Percentiles rank a stretch among this genome's conserved stretches.
Evolutionary conservation across 2,888 invertebrate species (phyloP).

Genomic region (Congeria kusceri): DNA sequence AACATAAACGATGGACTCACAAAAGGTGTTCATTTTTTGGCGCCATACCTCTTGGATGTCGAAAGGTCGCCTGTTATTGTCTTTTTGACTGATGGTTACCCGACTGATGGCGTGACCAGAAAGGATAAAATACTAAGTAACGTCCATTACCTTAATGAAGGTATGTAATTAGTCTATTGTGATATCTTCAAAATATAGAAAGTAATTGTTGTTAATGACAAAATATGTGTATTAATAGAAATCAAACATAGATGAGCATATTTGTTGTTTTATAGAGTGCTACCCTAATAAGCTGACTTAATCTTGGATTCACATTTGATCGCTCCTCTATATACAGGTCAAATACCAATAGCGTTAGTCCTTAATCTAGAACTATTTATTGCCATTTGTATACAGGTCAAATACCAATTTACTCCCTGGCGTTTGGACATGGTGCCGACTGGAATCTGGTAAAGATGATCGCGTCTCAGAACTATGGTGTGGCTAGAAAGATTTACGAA

Average conservation of each 20-base stretch:
- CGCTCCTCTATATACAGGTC: no score
- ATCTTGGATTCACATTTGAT: no score
- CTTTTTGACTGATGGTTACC: conserved; percentile 86
- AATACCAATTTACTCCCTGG: conserved; percentile 70
- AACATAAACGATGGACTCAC: conserved; percentile 88
- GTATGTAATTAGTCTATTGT: no score
- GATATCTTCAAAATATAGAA: no score
- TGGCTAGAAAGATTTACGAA: conserved; percentile 91
- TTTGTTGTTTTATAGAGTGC: no score
- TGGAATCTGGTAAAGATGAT: conserved; percentile 69
- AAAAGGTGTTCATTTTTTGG: conserved; percentile 86
- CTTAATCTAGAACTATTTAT: no score
- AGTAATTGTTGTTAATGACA: no score
- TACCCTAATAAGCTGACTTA: no score
- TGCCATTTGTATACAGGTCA: conserved; percentile 9
- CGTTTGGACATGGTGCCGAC: conserved; percentile 73
- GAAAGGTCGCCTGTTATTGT: conserved; percentile 76
- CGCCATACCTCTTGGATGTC: conserved; percentile 77
- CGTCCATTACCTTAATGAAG: conserved; percentile 66
- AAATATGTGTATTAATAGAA: no score
- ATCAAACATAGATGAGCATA: no score
- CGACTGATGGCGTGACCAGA: conserved; percentile 83
- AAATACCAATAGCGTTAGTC: no score
- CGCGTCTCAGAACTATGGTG: conserved; percentile 89
- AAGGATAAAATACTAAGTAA: conserved; percentile 76